phyloP scores from a whole-genome alignment of 2,888 invertebrate genomes.

The Morpho helenor region DNA sequence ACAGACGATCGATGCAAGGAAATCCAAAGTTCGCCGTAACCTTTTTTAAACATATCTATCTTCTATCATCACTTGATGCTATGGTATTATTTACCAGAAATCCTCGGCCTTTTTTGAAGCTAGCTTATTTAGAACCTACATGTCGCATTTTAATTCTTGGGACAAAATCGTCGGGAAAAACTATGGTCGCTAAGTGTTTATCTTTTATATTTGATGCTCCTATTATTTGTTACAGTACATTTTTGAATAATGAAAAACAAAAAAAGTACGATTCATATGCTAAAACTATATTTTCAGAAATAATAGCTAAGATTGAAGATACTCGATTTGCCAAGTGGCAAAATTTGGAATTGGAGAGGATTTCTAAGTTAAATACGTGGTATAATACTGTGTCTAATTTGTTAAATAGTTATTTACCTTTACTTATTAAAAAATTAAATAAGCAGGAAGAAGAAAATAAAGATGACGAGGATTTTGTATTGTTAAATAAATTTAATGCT shows the following conservation, averaged over 20 bases:
- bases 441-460: slow-evolving; percentile 17
- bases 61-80: slow-evolving; percentile 74
- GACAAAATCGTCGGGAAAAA: slow-evolving; percentile 80
- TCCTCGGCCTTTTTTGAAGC: slow-evolving; percentile 79
- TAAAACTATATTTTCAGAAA: slow-evolving; percentile 58
- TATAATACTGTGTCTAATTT: slow-evolving; percentile 30
- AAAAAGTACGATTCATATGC: slow-evolving; percentile 47
- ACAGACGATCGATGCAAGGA: slow-evolving; percentile 73
- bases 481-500: slow-evolving; percentile 32
- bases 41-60: slow-evolving; percentile 81
- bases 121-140: slow-evolving; percentile 77
- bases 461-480: slow-evolving; percentile 16
- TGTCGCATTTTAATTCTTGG: slow-evolving; percentile 81
- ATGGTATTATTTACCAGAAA: slow-evolving; percentile 78
- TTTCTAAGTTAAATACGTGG: slow-evolving; percentile 57
- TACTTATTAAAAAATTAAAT: slow-evolving; percentile 30
- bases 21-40: slow-evolving; percentile 74
- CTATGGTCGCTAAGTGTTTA: slow-evolving; percentile 75
- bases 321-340: slow-evolving; percentile 53
- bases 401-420: slow-evolving; percentile 41
- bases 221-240: slow-evolving; percentile 53
- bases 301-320: slow-evolving; percentile 60
- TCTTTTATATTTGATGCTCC: slow-evolving; percentile 71
- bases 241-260: slow-evolving; percentile 42
- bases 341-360: slow-evolving; percentile 53